Evolutionary conservation across 2,113 vertebrate species (phyloP), one percentile per base, ranked within the genome.

Genomic region (Ivindomyrus marchei): DNA sequence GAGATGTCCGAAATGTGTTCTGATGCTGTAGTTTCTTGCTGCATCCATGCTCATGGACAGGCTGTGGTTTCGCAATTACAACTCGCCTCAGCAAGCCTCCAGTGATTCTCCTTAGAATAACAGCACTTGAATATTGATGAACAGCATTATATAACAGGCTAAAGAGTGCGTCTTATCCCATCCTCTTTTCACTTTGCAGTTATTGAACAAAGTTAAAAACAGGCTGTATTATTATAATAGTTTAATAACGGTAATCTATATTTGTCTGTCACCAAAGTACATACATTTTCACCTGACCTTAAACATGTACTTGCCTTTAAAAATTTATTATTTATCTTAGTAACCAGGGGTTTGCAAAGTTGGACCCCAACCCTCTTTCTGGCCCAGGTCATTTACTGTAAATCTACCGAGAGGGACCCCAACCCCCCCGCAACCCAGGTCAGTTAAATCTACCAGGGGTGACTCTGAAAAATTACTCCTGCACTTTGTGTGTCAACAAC

Each of bases 121-220:
- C 24, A 50, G 84, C 45, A 17, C 87, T 91, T 85, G 90, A 92
- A 90, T 93, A 93, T 92, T 93, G 88, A 93, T 93, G 89, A 93
- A 62, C 31, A 62, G 58, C 50, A 83, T 93, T 93, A 89, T 87
- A 58, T 91, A 92, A 91, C 88, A n/a, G 52, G 58, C 50, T 89
- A 88, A 74, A 45, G 47, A 85, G 66, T 90, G 87, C 27, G 70
- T 90, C 27, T 89, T 89, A 85, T 56, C 53, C 87, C 53, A 66
- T 8, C 77, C 50, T 52, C 52, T 19, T 49, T 5, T 88, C 36
- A 53, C 86, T 56, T 39, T 87, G n/a, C 49, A 56, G 86, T 31
- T 27, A 24, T 50, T 50, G 46, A 49, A 86, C 21, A 86, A 50
- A 17, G 83, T 3, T 17, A 85, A 24, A 36, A 80, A 0, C 74